phyloP scores from a whole-genome alignment of 2,113 vertebrate genomes.

The Phylloscopus trochilus region DNA sequence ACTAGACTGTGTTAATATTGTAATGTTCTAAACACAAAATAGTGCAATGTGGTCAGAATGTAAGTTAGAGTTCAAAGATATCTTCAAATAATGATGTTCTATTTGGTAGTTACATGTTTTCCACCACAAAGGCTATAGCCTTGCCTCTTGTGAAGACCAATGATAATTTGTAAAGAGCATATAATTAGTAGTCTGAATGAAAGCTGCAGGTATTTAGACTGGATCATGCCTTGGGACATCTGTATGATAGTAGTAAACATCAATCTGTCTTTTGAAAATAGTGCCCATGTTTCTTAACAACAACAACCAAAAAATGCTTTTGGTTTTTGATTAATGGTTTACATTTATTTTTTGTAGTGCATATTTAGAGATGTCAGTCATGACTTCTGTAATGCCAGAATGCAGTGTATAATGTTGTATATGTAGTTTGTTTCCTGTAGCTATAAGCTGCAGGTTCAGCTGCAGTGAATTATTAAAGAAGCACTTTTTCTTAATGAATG shows the following conservation, averaged over 20 bases:
- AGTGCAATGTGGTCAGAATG: not conserved
- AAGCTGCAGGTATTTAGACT: not conserved
- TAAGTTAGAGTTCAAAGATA: not conserved
- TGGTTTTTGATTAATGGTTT: not conserved
- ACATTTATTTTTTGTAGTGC: not conserved
- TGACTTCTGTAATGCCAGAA: not conserved
- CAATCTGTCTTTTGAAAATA: not conserved
- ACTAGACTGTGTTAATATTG: not conserved
- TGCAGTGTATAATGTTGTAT: not conserved
- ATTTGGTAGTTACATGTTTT: not conserved
- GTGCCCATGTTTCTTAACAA: not conserved
- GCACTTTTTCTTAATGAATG: not conserved
- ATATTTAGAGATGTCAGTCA: not conserved
- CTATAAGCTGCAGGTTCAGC: not conserved
- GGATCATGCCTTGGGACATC: not conserved
- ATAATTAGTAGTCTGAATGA: not conserved
- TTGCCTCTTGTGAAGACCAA: not conserved
- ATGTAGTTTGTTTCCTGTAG: not conserved
- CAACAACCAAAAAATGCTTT: not conserved
- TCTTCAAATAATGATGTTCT: not conserved
- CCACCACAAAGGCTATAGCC: not conserved
- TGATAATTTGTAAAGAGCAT: not conserved
- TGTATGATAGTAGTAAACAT: not conserved
- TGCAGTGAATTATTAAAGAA: not conserved
- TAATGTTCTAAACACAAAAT: not conserved